Evolutionary conservation across 2,113 vertebrate species (phyloP).

Genomic region (Dromaius novaehollandiae): DNA sequence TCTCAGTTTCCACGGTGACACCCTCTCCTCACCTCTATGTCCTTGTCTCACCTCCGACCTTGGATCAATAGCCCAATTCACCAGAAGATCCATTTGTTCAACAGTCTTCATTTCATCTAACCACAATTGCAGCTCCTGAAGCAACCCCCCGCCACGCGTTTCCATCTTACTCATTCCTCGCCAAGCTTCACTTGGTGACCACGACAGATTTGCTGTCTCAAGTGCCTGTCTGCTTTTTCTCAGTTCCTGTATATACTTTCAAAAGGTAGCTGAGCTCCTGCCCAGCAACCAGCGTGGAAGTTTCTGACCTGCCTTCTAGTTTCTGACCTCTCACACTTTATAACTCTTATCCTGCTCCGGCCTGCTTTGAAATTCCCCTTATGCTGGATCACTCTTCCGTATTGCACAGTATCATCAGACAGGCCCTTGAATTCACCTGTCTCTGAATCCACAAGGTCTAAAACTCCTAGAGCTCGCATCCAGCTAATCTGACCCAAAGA

Average conservation of each 20-base stretch:
- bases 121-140: neutral
- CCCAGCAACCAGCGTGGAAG: fast-evolving
- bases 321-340: neutral
- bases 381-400: fast-evolving
- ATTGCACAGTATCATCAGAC: neutral
- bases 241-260: neutral
- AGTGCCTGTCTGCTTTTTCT: neutral
- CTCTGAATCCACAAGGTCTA: neutral
- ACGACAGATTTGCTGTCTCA: neutral
- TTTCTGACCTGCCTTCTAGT: neutral
- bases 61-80: neutral
- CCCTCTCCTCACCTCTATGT: neutral
- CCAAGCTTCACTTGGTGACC: conserved; percentile 34
- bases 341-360: neutral
- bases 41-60: neutral
- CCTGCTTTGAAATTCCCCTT: neutral
- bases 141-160: neutral
- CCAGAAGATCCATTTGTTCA: neutral
- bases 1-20: neutral
- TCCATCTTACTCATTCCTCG: conserved; percentile 11
- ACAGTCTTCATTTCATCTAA: conserved; percentile 4
- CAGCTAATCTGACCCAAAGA: neutral
- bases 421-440: neutral
- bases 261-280: neutral
- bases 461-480: neutral